A percentile compares a stretch with the other conserved stretches of the same genome.
These are phyloP conservation scores for Leptarthrus brevirostris DNA, from an alignment of 2,888 invertebrate genomes.

Conservation along the genomic window DNA sequence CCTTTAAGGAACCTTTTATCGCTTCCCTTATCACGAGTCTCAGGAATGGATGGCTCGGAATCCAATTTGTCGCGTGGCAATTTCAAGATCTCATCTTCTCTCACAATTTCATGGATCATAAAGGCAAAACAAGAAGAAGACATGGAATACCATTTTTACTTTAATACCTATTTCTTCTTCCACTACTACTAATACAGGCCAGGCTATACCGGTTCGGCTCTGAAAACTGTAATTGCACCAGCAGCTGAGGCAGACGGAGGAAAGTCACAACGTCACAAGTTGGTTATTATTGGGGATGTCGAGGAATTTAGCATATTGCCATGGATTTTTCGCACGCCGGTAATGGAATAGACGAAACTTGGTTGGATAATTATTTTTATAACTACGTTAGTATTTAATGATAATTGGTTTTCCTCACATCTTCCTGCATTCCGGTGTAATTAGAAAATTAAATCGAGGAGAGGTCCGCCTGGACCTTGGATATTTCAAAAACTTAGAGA, in stretches of 20 bases:
- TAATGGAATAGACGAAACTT: conserved; percentile 13
- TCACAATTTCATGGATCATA: conserved; percentile 48
- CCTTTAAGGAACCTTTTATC: conserved; percentile 46
- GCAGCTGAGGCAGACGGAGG: neutral
- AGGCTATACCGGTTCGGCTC: neutral
- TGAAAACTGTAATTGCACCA: conserved; percentile 43
- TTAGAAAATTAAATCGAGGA: neutral
- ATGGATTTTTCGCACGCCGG: conserved; percentile 16
- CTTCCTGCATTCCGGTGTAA: neutral
- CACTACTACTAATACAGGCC: neutral
- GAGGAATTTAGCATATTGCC: conserved; percentile 42
- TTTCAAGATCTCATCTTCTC: conserved; percentile 47
- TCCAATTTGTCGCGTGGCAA: conserved; percentile 49
- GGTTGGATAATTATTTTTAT: conserved; percentile 35
- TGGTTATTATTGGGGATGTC: conserved; percentile 38
- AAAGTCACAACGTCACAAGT: conserved; percentile 6
- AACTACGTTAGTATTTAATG: conserved; percentile 21
- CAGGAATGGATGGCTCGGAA: conserved; percentile 45
- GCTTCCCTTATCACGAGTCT: conserved; percentile 36
- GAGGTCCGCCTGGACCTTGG: neutral
- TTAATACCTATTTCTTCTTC: conserved; percentile 14
- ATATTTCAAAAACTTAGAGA: neutral
- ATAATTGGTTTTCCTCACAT: neutral
- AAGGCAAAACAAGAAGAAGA: conserved; percentile 45
- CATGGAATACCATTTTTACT: conserved; percentile 43